Evolutionary conservation across 2,888 invertebrate species (phyloP).

Genomic region (Acrocyrtus sp.): DNA sequence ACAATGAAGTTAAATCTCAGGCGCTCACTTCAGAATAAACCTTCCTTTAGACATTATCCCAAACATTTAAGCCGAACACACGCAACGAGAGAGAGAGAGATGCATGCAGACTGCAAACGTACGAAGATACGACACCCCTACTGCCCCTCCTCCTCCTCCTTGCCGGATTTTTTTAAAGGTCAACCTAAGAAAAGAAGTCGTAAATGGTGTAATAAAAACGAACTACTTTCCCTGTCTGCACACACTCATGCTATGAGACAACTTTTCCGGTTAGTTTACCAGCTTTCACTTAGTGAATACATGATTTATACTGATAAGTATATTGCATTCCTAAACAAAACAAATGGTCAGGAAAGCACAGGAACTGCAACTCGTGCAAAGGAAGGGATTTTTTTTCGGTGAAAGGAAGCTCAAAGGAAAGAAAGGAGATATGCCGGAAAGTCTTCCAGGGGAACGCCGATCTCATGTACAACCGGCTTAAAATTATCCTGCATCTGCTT

Average conservation of each 20-base stretch:
- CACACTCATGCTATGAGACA: not conserved
- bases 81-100: too few relatives aligned
- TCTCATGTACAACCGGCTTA: not conserved
- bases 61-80: not conserved
- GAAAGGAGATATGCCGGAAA: not conserved
- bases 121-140: too few relatives aligned
- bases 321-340: slow-evolving; percentile 51
- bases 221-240: not conserved
- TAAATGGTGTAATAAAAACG: not conserved
- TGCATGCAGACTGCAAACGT: too few relatives aligned
- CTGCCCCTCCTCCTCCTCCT: not conserved
- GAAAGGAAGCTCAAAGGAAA: slow-evolving; percentile 5
- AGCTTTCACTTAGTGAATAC: slow-evolving; percentile 33
- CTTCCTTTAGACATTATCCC: not conserved
- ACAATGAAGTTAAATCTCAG: slow-evolving; percentile 46
- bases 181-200: not conserved
- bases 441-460: not conserved
- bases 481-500: not conserved
- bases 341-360: slow-evolving; percentile 27
- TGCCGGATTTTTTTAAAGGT: not conserved
- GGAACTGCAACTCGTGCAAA: slow-evolving; percentile 11
- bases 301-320: slow-evolving; percentile 45
- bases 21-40: slow-evolving; percentile 28
- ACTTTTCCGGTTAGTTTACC: slow-evolving; percentile 16
- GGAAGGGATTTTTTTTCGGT: not conserved